Evolutionary conservation across 1,140 invertebrate species (phyloP), one percentile per base, ranked within the genome.

Genomic region (Platorchestia sp.): DNA sequence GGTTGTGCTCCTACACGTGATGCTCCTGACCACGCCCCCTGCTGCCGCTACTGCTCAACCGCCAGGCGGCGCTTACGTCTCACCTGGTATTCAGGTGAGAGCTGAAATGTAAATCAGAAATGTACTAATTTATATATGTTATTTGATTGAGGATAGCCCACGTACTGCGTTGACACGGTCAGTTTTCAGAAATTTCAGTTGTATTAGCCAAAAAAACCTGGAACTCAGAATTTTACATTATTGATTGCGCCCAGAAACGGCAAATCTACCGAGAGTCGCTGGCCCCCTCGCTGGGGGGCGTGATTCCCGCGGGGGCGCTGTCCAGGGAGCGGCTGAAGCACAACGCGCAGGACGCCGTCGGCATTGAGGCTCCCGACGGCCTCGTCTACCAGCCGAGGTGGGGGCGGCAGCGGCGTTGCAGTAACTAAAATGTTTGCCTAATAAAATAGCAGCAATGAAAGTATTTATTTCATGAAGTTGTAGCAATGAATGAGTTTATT

Each of bases 181-280:
- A n/a, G n/a, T n/a, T n/a, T n/a, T n/a, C n/a, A n/a, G n/a, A n/a
- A n/a, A n/a, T n/a, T n/a, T n/a, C n/a, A n/a, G n/a, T n/a, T n/a
- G n/a, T n/a, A n/a, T n/a, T n/a, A n/a, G n/a, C n/a, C n/a, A n/a
- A n/a, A n/a, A n/a, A n/a, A n/a, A n/a, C n/a, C n/a, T n/a, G n/a
- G n/a, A n/a, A 22, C 36, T 19, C 59, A 75, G 59, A 75, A 22
- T 75, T 75, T 75, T 75, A 27, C 27, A 0, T 95, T 43, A 22
- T 75, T 3, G 36, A 10, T 75, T 75, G 27, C 27, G 36, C 59
- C 87, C 87, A 95, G 90, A 96, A 96, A 40, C 95, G 96, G 5
- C 95, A 96, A 95, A 95, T 96, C 91, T 96, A 95, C 95, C 90
- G 96, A 19, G 96, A 96, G 75, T 47, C 95, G 41, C 91, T 96